These are phyloP conservation scores for Pundamilia nyererei DNA, from an alignment of 2,113 vertebrate species.

Conservation along the genomic window DNA sequence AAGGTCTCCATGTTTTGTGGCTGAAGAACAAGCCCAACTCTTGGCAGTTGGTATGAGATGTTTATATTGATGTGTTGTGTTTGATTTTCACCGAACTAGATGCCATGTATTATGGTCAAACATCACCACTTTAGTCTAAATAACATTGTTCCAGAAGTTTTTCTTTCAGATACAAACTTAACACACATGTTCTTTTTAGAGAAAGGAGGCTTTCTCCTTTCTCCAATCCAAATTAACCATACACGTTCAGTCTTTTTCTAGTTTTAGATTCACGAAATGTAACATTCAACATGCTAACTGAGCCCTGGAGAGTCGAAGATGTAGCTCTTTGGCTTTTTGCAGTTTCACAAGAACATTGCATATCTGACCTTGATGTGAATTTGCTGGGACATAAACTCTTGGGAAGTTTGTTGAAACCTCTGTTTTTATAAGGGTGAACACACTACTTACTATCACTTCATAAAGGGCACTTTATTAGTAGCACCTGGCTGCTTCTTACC, in stretches of 20 bases:
- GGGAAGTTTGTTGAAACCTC: background rate
- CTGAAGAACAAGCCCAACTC: background rate
- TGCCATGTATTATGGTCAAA: background rate
- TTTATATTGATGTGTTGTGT: background rate
- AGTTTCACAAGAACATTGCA: background rate
- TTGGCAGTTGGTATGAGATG: background rate
- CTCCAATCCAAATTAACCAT: background rate
- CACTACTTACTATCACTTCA: background rate
- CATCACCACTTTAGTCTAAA: background rate
- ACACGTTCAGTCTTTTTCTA: background rate
- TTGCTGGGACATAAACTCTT: background rate
- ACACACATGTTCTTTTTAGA: background rate
- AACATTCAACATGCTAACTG: background rate
- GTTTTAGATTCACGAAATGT: background rate
- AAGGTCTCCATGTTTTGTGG: background rate
- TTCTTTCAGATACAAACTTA: background rate
- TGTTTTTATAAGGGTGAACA: background rate
- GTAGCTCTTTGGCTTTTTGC: background rate
- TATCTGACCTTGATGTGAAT: background rate
- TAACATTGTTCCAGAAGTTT: background rate
- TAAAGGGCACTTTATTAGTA: background rate
- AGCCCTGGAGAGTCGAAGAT: background rate
- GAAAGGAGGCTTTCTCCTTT: background rate
- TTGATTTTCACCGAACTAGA: background rate
- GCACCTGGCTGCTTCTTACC: background rate